Percentiles rank a stretch among this genome's conserved stretches.
Evolutionary conservation across 2,113 vertebrate species (phyloP).

Genomic region (Megaleporinus macrocephalus): DNA sequence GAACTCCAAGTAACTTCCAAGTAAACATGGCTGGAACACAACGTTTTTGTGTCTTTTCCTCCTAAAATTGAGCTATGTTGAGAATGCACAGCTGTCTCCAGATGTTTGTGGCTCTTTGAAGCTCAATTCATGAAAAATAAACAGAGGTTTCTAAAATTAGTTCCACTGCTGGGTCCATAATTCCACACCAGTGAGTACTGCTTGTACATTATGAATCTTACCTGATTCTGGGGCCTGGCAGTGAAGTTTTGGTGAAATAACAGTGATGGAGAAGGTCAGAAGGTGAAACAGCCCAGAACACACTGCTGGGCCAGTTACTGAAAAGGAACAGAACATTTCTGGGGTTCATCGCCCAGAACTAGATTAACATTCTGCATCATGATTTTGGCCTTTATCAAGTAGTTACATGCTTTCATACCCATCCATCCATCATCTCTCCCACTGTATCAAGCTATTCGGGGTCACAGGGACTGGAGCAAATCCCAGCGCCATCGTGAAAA

Average conservation of each 20-base stretch:
- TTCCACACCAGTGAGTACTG: slow-evolving; percentile 6
- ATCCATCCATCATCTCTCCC: too few species aligned
- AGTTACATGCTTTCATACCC: background rate
- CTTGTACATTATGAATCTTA: slow-evolving; percentile 14
- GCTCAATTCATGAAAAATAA: slow-evolving; percentile 37
- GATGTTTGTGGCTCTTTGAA: slow-evolving; percentile 50
- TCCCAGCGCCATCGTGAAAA: too few species aligned
- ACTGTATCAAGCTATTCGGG: too few species aligned
- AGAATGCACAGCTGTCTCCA: slow-evolving; percentile 60
- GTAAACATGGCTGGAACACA: slow-evolving; percentile 33
- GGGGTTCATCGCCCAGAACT: slow-evolving; percentile 54
- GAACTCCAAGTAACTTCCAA: slow-evolving; percentile 17
- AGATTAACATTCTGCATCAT: slow-evolving; percentile 58
- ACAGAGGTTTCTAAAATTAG: slow-evolving; percentile 37
- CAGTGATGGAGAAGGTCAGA: background rate
- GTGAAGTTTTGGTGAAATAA: background rate
- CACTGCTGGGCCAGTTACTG: slow-evolving; percentile 31
- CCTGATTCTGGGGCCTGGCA: slow-evolving; percentile 36
- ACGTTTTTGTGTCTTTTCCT: slow-evolving; percentile 51
- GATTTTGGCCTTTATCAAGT: slow-evolving; percentile 38
- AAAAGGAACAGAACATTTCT: slow-evolving; percentile 54
- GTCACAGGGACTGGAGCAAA: too few species aligned
- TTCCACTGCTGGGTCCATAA: slow-evolving; percentile 20
- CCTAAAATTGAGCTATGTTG: slow-evolving; percentile 50
- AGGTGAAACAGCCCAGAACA: background rate